Conservation (phyloP, 2,113 vertebrate genomes). For the Chrysemys picta region DNA sequence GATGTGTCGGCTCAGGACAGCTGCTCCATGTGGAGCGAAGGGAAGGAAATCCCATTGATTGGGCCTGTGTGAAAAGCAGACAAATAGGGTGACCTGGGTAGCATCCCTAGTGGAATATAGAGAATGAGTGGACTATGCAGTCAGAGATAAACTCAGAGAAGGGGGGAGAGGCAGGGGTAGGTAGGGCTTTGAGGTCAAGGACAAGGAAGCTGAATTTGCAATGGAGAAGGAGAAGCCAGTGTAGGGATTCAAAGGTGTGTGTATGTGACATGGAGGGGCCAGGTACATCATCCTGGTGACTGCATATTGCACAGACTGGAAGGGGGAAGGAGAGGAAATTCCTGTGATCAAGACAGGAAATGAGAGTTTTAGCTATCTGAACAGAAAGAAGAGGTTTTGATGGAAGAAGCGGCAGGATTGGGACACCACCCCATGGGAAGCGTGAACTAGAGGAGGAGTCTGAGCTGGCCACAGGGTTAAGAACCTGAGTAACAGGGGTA, state of each 20-base stretch:
- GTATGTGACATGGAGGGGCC: not conserved
- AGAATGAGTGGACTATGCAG: not conserved
- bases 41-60: not conserved
- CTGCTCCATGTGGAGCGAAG: rapidly evolving
- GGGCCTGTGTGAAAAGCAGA: not conserved
- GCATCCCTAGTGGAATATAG: not conserved
- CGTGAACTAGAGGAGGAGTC: not conserved
- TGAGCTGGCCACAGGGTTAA: not conserved
- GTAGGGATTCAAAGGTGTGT: rapidly evolving
- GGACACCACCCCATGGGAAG: rapidly evolving
- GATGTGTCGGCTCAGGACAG: not conserved
- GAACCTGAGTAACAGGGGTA: not conserved
- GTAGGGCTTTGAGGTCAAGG: not conserved
- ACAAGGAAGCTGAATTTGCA: not conserved
- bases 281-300: not conserved
- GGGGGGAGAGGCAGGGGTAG: not conserved
- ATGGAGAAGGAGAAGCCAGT: rapidly evolving
- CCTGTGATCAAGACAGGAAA: not conserved
- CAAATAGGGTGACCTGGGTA: not conserved
- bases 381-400: not conserved
- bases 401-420: not conserved
- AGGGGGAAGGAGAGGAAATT: not conserved
- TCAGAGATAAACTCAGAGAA: not conserved
- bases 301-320: not conserved
- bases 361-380: not conserved